Percentiles rank a stretch among this genome's conserved stretches.
These are phyloP conservation scores for Xanthorhoe spadicearia DNA, from an alignment of 2,888 invertebrate genomes.

Conservation along the genomic window DNA sequence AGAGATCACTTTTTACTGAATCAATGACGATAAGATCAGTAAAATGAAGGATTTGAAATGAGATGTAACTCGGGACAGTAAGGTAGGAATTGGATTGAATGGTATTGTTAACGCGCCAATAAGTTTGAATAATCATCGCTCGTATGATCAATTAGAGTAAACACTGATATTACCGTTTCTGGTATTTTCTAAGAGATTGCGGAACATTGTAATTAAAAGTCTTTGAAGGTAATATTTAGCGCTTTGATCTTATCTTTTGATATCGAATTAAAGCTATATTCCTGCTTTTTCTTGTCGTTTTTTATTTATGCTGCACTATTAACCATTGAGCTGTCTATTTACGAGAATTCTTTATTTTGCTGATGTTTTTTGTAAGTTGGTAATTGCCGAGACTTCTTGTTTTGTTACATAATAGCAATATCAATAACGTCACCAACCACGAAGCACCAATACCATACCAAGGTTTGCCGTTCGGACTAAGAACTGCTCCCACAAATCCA, in stretches of 20 bases:
- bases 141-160: slow-evolving; percentile 47
- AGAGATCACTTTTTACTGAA: slow-evolving; percentile 33
- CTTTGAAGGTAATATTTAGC: slow-evolving; percentile 34
- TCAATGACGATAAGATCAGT: slow-evolving; percentile 20
- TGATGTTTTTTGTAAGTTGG: neutral
- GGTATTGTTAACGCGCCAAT: slow-evolving; percentile 41
- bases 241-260: slow-evolving; percentile 30
- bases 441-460: too few species aligned
- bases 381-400: neutral
- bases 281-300: slow-evolving; percentile 3
- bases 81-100: slow-evolving; percentile 24
- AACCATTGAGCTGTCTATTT: neutral
- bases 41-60: slow-evolving; percentile 16
- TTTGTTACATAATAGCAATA: neutral
- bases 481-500: neutral
- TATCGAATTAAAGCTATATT: slow-evolving; percentile 13
- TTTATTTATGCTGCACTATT: slow-evolving; percentile 4
- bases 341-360: neutral
- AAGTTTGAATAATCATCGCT: slow-evolving; percentile 39
- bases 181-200: slow-evolving; percentile 39
- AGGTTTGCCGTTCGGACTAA: slow-evolving; percentile 5
- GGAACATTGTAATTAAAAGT: slow-evolving; percentile 39
- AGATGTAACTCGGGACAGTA: slow-evolving; percentile 27
- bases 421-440: too few species aligned
- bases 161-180: slow-evolving; percentile 44